Base-by-base conservation (phyloP, 2,113 vertebrate species). In the Typhlomys cinereus region DNA sequence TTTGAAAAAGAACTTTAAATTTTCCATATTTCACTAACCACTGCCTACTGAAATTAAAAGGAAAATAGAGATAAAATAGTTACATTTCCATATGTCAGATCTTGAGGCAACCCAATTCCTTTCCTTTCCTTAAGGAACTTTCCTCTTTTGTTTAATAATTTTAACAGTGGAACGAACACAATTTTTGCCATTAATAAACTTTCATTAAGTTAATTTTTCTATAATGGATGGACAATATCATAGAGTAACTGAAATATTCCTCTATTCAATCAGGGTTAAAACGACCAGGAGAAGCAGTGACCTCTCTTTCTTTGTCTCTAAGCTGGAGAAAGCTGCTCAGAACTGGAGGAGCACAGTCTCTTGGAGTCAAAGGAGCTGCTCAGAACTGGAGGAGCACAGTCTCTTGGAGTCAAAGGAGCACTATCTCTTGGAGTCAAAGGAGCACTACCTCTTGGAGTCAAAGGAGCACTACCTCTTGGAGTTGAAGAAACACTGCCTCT, bases 1-100 rank as follows among this genome's bases (percentile, higher is more conserved):
- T n/a, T n/a, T n/a, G n/a, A 78, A 66, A 89, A 48, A 36, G 36
- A 64, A 67, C 15, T 70, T 93, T 23, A 69, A 21, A 57, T 39
- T 79, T 94, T 89, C 31, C 91, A 57, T n/a, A 89, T 92, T 89
- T 87, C 94, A 61, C 13, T 23, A 23, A 69, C 36, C 20, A 69
- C n/a, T 36, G 39, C 8, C 57, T 59, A 59, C 20, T 39, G 20
- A 69, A 69, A 9, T 69, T 10, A 39, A 3, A 39, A 23, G 14
- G 10, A 64, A 61, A 87, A 90, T 74, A 95, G 39, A 83, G 23
- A 46, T 54, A n/a, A 13, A 59, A 59, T 70, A 76, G 71, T 59
- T 57, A 74, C 31, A 69, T 25, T 70, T 61, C 20, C 25, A n/a
- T 59, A 86, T 29, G 74, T 86, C 18, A 87, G 14, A 4, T 31